Evolutionary conservation across 1,140 invertebrate genomes (phyloP).

Genomic region (Delia radicum): DNA sequence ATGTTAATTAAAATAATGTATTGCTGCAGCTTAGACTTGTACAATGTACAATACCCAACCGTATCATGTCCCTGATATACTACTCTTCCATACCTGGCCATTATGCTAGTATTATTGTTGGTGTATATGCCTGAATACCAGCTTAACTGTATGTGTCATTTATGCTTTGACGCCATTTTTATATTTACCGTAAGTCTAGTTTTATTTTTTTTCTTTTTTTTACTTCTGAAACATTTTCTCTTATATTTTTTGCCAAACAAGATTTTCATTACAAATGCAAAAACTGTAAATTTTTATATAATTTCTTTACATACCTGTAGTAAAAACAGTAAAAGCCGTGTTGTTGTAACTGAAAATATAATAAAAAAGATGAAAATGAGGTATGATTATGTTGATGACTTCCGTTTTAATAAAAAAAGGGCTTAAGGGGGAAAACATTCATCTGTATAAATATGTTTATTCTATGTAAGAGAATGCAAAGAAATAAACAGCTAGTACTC

Average conservation of each 20-base stretch:
- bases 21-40: conserved; percentile 13
- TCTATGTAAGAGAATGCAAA: neutral
- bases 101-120: neutral
- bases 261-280: conserved; percentile 7
- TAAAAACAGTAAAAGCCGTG: neutral
- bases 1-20: conserved; percentile 24
- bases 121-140: neutral
- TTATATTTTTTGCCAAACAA: neutral
- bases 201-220: no score
- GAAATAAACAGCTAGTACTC: neutral
- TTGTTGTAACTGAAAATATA: neutral
- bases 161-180: conserved; percentile 23
- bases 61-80: no score
- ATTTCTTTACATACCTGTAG: neutral
- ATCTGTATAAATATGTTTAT: neutral
- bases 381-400: conserved; percentile 24
- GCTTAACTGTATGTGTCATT: conserved; percentile 17
- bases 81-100: no score
- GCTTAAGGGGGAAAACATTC: neutral
- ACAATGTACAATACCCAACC: no score
- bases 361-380: conserved; percentile 1
- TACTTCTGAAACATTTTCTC: conserved; percentile 2
- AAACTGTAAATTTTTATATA: neutral
- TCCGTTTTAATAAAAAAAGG: conserved; percentile 8
- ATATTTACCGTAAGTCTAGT: conserved; percentile 23